Evolutionary conservation across 2,888 invertebrate species (phyloP).

Genomic region (Lamellibrachia satsuma): DNA sequence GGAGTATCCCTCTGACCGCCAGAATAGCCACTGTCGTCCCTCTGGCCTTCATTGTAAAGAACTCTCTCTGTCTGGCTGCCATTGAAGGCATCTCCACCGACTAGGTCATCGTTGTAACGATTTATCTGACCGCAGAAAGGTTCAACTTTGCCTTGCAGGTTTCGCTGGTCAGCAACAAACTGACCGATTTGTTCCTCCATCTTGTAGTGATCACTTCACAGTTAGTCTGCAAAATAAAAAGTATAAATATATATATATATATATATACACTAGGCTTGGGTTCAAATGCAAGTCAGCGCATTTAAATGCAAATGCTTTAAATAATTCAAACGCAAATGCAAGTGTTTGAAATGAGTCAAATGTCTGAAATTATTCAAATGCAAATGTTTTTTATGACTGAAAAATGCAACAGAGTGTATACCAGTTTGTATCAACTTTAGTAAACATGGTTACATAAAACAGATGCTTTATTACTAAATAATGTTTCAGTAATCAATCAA

Average conservation of each 20-base stretch:
- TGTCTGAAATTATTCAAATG: too few species aligned
- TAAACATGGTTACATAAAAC: too few species aligned
- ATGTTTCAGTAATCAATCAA: too few species aligned
- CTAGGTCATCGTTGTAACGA: neutral
- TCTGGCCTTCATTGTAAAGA: neutral
- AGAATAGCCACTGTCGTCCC: neutral
- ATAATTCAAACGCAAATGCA: too few species aligned
- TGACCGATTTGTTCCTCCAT: constrained; percentile 29
- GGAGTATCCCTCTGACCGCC: neutral
- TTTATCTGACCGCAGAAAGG: constrained; percentile 23
- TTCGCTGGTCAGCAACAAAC: constrained; percentile 26
- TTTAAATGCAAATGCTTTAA: too few species aligned
- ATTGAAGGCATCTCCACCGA: neutral
- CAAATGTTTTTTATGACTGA: too few species aligned
- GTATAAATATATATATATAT: neutral
- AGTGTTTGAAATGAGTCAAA: too few species aligned
- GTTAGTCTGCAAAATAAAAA: neutral
- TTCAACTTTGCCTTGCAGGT: constrained; percentile 20
- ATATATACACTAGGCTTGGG: too few species aligned
- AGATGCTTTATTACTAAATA: too few species aligned
- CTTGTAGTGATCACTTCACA: neutral
- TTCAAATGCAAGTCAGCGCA: too few species aligned
- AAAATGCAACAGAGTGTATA: too few species aligned
- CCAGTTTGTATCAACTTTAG: too few species aligned
- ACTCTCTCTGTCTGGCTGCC: neutral